A percentile compares a stretch with the other conserved stretches of the same genome.
Conservation (phyloP, 2,888 invertebrate species). For the Dermolepida albohirtum region DNA sequence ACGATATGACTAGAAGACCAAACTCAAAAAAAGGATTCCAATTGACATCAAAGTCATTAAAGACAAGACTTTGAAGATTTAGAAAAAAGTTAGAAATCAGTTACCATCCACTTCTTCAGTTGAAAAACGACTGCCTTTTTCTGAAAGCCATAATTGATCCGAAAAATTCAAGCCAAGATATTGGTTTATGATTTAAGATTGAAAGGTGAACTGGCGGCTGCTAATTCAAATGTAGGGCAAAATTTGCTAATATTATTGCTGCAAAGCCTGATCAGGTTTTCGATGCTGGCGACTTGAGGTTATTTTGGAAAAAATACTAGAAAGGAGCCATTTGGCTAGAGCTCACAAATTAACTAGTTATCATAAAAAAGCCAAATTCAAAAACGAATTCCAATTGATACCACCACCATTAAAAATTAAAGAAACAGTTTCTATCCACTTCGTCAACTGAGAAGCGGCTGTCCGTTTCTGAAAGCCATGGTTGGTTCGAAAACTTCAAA, state of each 20-base stretch:
- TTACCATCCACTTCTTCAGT: constrained; percentile 2
- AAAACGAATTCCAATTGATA: constrained; percentile 1
- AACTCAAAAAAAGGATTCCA: neutral
- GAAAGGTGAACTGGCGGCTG: too few relatives aligned
- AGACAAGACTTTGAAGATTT: too few relatives aligned
- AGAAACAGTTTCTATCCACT: constrained; percentile 1
- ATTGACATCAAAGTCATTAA: neutral
- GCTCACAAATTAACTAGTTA: too few relatives aligned
- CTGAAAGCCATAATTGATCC: constrained; percentile 3
- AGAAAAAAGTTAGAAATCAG: constrained; percentile 1
- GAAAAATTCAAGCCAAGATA: too few relatives aligned
- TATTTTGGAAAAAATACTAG: constrained; percentile 45
- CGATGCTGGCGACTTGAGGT: neutral
- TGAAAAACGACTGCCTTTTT: neutral
- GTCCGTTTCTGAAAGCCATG: constrained; percentile 5
- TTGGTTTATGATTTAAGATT: too few relatives aligned
- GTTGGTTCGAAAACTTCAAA: neutral
- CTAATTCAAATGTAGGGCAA: constrained; percentile 32
- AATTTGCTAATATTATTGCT: constrained; percentile 40
- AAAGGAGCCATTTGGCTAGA: constrained; percentile 21
- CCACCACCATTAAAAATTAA: neutral
- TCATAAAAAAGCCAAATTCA: too few relatives aligned
- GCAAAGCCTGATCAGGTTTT: constrained; percentile 24
- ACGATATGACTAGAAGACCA: too few relatives aligned
- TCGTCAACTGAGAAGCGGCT: constrained; percentile 1